Evolutionary conservation across 2,797 vertebrate species (phyloP), one percentile per base, ranked within the genome.

Genomic region (Holocentrus rufus): DNA sequence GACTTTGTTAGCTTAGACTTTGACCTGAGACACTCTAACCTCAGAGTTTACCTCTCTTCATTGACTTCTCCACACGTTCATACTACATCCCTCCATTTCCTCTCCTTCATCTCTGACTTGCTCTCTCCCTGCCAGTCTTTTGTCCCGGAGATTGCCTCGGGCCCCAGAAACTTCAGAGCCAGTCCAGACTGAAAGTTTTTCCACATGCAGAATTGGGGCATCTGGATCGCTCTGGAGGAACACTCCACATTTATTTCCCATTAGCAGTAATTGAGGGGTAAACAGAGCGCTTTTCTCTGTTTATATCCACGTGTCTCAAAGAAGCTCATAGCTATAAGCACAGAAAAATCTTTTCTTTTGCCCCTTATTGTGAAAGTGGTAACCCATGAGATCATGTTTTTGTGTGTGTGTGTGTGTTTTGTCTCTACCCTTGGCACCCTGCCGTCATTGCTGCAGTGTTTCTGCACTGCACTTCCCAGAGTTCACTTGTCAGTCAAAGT

Each of bases 181-280:
- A 47, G 52, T 77, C 74, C 88, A 90, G 86, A 77, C 69, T 72
- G 76, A 89, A 84, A 72, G 65, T 79, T 87, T 87, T 91, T 91
- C 87, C 90, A 89, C 82, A 90, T 86, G 84, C 77, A 85, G 62
- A 80, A 74, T 76, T 76, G 57, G 80, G 79, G 86, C 81, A 84
- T 90, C 80, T 85, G 84, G 72, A 87, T 62, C 57, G 56, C 64
- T 87, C 74, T 83, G 85, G 81, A 83, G 65, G 74, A 87, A 71
- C 20, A 2, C 72, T 80, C 69, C 78, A 83, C 85, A 84, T 87
- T 90, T 78, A 88, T 87, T 92, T 90, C 83, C 81, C 79, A 89
- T 90, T 81, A 87, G 57, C 68, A 54, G 62, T 81, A 86, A 91
- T 81, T 88, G 71, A 77, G 74, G 47, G 55, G 36, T 86, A 80